Evolutionary conservation across 2,113 vertebrate species (phyloP).

Genomic region (Dicrurus megarhynchus): DNA sequence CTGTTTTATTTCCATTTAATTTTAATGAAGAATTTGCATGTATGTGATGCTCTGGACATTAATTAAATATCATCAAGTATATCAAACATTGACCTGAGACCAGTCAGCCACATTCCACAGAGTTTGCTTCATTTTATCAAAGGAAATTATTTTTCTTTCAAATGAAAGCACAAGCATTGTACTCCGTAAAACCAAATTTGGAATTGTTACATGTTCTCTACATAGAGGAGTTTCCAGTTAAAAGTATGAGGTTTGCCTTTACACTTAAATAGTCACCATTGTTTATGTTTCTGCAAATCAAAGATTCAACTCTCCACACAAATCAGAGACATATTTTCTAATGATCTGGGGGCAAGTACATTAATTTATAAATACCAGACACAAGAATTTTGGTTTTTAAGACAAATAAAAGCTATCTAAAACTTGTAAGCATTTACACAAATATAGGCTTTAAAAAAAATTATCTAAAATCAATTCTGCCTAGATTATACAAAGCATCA

Average conservation of each 20-base stretch:
- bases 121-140: neutral
- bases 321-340: neutral
- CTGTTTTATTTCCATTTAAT: neutral
- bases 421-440: neutral
- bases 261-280: neutral
- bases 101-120: neutral
- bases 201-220: neutral
- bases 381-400: neutral
- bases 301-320: neutral
- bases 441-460: neutral
- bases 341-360: neutral
- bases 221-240: neutral
- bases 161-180: neutral
- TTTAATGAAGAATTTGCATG: neutral
- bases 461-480: neutral
- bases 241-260: neutral
- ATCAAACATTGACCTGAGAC: neutral
- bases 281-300: neutral
- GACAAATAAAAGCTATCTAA: neutral
- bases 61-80: neutral
- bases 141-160: neutral
- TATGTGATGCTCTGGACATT: neutral
- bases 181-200: neutral
- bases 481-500: neutral
- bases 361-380: neutral